Evolutionary conservation across 1,140 invertebrate species (phyloP).

Genomic region (Venustaconcha ellipsiformis): DNA sequence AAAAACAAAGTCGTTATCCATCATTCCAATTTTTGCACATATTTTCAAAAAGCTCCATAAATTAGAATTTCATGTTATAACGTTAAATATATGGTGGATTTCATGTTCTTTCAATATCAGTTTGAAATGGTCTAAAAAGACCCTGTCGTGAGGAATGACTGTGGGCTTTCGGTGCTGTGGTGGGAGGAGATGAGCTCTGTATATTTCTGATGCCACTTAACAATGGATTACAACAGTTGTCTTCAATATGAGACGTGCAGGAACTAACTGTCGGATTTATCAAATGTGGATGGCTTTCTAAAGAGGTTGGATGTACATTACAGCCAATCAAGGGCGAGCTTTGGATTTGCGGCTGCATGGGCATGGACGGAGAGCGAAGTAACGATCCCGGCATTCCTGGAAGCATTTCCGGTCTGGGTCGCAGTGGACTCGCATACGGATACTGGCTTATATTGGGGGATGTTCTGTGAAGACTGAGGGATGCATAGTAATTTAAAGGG

Average conservation of each 20-base stretch:
- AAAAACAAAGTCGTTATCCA: too few species aligned
- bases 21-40: too few species aligned
- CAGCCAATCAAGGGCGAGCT: conserved; percentile 19
- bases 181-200: conserved; percentile 27
- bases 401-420: conserved; percentile 39
- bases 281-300: conserved; percentile 25
- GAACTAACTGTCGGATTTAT: conserved; percentile 28
- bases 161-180: conserved; percentile 30
- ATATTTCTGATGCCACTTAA: conserved; percentile 12
- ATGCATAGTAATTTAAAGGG: conserved; percentile 49
- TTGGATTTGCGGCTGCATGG: conserved; percentile 27
- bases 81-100: too few species aligned
- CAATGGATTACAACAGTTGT: conserved; percentile 36
- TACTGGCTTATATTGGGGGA: conserved; percentile 28
- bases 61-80: too few species aligned
- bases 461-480: conserved; percentile 39
- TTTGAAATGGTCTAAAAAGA: conserved; percentile 51
- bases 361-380: conserved; percentile 24
- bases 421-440: conserved; percentile 32
- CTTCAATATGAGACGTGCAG: conserved; percentile 27
- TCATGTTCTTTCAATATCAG: conserved; percentile 41
- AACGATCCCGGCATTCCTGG: conserved; percentile 41
- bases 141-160: conserved; percentile 39
- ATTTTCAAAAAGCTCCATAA: too few species aligned
- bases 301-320: conserved; percentile 11